phyloP scores from a whole-genome alignment of 2,113 vertebrate genomes.

The Chrysochloris asiatica region DNA sequence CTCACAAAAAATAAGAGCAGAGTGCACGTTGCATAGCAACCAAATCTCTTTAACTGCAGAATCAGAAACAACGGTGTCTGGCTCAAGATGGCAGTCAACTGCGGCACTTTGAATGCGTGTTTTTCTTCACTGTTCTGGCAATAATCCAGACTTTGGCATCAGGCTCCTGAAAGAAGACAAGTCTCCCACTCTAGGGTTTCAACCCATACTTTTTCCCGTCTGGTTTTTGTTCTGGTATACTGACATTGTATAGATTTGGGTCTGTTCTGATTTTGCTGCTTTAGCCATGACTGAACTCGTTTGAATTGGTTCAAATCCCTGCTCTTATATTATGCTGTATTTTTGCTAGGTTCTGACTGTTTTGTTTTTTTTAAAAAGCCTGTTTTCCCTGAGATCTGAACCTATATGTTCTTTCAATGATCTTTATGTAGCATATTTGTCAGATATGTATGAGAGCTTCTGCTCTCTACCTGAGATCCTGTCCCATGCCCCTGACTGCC shows the following conservation, averaged over 20 bases:
- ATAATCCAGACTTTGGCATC: neutral
- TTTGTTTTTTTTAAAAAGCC: neutral
- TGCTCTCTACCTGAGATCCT: neutral
- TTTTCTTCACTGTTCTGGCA: neutral
- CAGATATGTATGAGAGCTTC: neutral
- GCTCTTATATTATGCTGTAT: neutral
- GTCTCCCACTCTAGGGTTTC: neutral
- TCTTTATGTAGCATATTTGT: neutral
- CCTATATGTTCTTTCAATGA: neutral
- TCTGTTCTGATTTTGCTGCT: too few relatives aligned
- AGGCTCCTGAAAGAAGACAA: neutral
- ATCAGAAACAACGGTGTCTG: neutral
- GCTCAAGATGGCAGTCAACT: neutral
- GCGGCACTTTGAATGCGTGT: neutral
- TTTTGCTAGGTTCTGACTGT: slow-evolving; percentile 31
- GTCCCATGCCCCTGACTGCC: neutral
- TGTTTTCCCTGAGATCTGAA: neutral
- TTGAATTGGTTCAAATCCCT: too few relatives aligned
- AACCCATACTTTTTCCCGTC: neutral
- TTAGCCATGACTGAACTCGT: too few relatives aligned
- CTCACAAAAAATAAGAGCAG: neutral
- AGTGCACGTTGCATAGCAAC: neutral
- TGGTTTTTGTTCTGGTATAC: too few relatives aligned
- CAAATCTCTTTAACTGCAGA: neutral
- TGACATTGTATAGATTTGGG: too few relatives aligned